Conservation (phyloP, 2,113 vertebrate species). For the Vombatus ursinus region DNA sequence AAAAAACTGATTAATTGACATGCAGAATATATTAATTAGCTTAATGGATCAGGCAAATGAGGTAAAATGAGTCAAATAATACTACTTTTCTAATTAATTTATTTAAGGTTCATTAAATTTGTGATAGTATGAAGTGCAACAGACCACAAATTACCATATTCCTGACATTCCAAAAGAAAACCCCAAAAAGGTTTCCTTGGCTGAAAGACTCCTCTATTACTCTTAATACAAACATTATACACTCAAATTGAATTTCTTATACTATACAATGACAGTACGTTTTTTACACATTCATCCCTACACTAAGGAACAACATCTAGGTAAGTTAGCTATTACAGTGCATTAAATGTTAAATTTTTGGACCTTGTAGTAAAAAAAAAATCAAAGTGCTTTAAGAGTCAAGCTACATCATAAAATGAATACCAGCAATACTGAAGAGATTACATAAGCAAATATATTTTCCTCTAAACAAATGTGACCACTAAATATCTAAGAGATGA, state of each 20-base stretch:
- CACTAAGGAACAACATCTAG: conserved; percentile 15
- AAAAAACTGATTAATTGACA: conserved; percentile 33
- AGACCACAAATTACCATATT: conserved; percentile 60
- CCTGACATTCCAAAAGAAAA: conserved; percentile 56
- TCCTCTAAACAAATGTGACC: background rate
- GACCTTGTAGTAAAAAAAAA: conserved; percentile 44
- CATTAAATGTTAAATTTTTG: conserved; percentile 25
- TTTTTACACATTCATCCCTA: background rate
- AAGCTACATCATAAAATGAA: background rate
- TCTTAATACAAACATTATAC: conserved; percentile 45
- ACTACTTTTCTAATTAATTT: conserved; percentile 69
- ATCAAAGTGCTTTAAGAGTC: conserved; percentile 52
- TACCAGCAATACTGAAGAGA: background rate
- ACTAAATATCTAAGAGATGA: background rate
- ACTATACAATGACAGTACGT: conserved; percentile 46
- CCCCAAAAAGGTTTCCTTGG: conserved; percentile 38
- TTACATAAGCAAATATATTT: background rate
- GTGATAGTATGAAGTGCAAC: conserved; percentile 64
- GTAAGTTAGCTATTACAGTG: conserved; percentile 50
- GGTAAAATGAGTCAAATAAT: conserved; percentile 61
- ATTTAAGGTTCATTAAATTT: conserved; percentile 71
- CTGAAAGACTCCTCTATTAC: conserved; percentile 13
- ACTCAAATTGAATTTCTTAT: conserved; percentile 52
- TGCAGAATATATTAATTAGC: conserved; percentile 20
- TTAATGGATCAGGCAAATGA: conserved; percentile 5